Evolutionary conservation across 2,113 vertebrate genomes (phyloP).

Genomic region (Neofelis nebulosa): DNA sequence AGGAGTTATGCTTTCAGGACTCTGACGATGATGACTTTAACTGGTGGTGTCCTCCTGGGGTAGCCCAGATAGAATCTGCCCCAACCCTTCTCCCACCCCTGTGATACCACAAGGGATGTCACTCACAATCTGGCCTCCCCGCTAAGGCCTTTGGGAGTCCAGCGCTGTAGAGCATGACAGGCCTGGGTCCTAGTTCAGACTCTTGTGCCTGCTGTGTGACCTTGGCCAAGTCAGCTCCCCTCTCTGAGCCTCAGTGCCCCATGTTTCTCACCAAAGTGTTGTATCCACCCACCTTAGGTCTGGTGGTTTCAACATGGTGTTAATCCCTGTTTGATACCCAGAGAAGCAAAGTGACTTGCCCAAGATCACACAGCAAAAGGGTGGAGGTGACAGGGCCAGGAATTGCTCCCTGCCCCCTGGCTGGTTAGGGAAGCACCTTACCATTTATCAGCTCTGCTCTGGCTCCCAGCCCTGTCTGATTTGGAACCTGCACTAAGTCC

Average conservation of each 20-base stretch:
- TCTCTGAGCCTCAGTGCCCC: neutral
- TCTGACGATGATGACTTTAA: neutral
- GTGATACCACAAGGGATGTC: neutral
- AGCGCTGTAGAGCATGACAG: neutral
- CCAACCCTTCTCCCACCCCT: neutral
- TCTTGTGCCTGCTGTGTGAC: constrained; percentile 4
- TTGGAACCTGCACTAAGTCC: neutral
- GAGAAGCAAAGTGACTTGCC: neutral
- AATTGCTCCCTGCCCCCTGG: neutral
- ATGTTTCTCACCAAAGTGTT: neutral
- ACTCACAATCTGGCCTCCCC: neutral
- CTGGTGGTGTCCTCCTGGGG: constrained; percentile 1
- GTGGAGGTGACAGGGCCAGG: neutral
- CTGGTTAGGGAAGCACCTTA: neutral
- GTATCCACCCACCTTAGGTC: neutral
- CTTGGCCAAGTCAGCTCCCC: neutral
- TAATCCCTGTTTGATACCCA: neutral
- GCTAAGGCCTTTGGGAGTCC: neutral
- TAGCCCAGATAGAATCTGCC: neutral
- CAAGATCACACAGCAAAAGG: neutral
- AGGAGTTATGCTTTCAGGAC: neutral
- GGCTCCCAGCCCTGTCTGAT: neutral
- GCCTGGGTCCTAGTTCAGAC: neutral
- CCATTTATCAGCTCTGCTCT: neutral
- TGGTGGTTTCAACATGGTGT: neutral